phyloP scores from a whole-genome alignment of 2,888 invertebrate species.

The Thelaira solivaga region DNA sequence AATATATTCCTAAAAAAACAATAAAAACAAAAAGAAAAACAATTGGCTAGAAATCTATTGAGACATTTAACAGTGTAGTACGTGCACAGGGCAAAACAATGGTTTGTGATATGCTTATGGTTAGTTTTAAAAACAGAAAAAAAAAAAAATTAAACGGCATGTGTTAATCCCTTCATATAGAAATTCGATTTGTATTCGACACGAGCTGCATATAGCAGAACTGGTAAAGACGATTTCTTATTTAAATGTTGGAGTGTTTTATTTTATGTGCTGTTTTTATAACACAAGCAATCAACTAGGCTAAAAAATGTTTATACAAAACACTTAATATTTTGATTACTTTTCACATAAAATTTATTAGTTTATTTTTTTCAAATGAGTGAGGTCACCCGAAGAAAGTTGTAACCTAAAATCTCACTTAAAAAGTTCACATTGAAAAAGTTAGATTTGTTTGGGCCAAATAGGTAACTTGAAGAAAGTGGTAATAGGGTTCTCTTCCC shows the following conservation, averaged over 20 bases:
- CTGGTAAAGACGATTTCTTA: neutral
- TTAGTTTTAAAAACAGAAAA: conserved; percentile 7
- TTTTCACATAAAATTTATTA: no score
- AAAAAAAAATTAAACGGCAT: conserved; percentile 43
- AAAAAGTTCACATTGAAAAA: no score
- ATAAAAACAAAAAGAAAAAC: neutral
- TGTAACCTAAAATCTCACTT: no score
- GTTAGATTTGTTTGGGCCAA: no score
- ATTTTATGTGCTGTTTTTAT: neutral
- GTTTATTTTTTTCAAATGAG: no score
- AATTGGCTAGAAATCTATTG: conserved; percentile 52
- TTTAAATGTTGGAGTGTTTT: neutral
- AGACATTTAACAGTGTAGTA: conserved; percentile 52
- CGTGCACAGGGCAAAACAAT: conserved; percentile 48
- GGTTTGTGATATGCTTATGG: conserved; percentile 28
- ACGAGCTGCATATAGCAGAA: conserved; percentile 15
- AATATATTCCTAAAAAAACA: conserved; percentile 35
- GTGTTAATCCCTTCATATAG: conserved; percentile 60
- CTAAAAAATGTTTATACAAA: no score
- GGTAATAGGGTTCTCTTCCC: no score
- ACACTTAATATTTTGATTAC: no score
- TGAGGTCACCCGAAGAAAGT: no score
- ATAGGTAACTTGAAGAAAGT: no score
- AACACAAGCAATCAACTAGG: no score
- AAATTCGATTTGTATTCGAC: conserved; percentile 33